Conservation (phyloP, 2,888 invertebrate genomes). For the Cosmia trapezina region DNA sequence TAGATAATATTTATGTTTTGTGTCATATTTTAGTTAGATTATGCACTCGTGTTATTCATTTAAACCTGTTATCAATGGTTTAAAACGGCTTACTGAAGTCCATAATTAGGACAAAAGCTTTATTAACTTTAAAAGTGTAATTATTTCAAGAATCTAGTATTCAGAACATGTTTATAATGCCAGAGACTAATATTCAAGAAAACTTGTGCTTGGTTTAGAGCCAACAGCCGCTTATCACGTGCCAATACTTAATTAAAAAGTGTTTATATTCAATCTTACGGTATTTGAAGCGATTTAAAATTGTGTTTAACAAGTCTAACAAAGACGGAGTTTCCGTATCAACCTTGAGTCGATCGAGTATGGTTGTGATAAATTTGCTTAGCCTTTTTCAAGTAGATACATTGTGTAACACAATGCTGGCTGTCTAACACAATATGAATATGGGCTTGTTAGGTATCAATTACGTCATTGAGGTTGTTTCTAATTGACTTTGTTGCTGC, state of each 20-base stretch:
- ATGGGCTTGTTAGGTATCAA: conserved; percentile 61
- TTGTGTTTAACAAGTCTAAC: conserved; percentile 57
- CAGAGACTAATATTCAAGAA: conserved; percentile 50
- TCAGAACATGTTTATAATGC: conserved; percentile 42
- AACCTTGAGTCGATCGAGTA: conserved; percentile 71
- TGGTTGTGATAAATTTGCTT: conserved; percentile 73
- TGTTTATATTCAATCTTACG: conserved; percentile 61
- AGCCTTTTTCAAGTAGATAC: conserved; percentile 63
- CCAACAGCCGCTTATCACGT: conserved; percentile 52
- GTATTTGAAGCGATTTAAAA: conserved; percentile 39
- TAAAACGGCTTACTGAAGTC: conserved; percentile 52
- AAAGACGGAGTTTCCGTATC: conserved; percentile 54
- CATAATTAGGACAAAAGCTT: conserved; percentile 42
- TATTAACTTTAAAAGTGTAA: conserved; percentile 59
- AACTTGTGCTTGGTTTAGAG: conserved; percentile 48
- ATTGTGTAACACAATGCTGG: conserved; percentile 64
- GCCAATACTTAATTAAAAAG: conserved; percentile 59
- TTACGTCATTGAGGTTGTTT: conserved; percentile 65
- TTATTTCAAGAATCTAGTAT: conserved; percentile 46
- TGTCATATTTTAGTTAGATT: conserved; percentile 74
- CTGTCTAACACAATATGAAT: conserved; percentile 66
- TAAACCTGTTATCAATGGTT: conserved; percentile 45
- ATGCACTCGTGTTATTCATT: conserved; percentile 76
- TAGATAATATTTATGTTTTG: conserved; percentile 81
- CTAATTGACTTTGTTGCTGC: conserved; percentile 50